Conservation (phyloP, 2,797 vertebrate species). For the Coluber constrictor region DNA sequence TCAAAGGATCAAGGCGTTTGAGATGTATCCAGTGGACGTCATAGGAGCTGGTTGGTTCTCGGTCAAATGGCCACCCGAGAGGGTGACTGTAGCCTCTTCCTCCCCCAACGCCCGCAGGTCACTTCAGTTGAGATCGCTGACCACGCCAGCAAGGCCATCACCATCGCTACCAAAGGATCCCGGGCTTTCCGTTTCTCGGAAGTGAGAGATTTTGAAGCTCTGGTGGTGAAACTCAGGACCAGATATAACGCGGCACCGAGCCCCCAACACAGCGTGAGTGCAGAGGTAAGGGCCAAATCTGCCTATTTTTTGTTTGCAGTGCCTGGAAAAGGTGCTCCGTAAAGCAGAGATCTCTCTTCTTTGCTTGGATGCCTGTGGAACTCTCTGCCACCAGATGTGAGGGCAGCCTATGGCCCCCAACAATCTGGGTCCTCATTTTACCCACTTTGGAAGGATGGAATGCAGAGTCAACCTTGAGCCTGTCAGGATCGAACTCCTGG, state of each 20-base stretch:
- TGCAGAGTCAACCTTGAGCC: no score
- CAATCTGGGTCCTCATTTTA: no score
- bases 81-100: constrained; percentile 2
- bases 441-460: no score
- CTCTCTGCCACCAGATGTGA: neutral
- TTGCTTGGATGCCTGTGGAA: neutral
- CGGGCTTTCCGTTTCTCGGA: constrained; percentile 90
- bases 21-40: no score
- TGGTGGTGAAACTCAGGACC: constrained; percentile 79
- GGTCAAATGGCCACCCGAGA: neutral
- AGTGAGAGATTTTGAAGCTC: constrained; percentile 83
- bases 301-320: neutral
- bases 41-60: neutral
- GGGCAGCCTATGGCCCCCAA: no score
- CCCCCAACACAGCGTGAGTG: constrained; percentile 72
- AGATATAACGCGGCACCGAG: constrained; percentile 77
- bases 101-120: constrained; percentile 69
- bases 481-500: no score
- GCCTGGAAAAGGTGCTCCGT: neutral
- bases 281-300: constrained; percentile 75
- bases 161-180: constrained; percentile 86
- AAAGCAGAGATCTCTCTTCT: neutral
- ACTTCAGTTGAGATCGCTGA: constrained; percentile 83
- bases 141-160: constrained; percentile 77
- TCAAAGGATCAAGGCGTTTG: neutral